These are phyloP conservation scores for Pachyuromys duprasi DNA, from an alignment of 2,797 vertebrate species.

Conservation along the genomic window DNA sequence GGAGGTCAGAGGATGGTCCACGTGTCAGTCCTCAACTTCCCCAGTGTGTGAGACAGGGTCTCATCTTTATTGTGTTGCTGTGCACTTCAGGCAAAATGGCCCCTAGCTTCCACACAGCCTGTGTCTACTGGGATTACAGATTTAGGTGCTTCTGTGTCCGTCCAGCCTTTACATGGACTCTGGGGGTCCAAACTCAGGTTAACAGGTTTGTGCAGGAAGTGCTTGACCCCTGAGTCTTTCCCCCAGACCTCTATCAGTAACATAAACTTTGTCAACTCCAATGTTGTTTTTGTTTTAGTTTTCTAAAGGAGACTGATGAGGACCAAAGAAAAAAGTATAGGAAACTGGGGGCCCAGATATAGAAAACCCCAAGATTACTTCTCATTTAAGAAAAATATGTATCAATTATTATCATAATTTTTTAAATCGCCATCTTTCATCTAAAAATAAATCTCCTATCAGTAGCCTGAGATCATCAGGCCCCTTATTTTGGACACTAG, in stretches of 20 bases:
- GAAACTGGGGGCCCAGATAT: background rate
- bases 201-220: background rate
- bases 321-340: background rate
- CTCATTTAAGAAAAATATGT: background rate
- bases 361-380: background rate
- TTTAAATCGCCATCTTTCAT: background rate
- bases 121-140: background rate
- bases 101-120: background rate
- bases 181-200: background rate
- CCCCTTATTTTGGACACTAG: background rate
- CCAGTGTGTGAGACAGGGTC: background rate
- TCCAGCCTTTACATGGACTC: background rate
- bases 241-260: background rate
- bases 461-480: background rate
- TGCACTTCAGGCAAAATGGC: background rate
- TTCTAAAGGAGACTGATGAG: background rate
- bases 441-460: background rate
- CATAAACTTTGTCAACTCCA: background rate
- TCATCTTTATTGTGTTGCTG: background rate
- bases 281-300: background rate
- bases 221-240: background rate
- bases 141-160: background rate
- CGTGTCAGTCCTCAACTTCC: too few relatives aligned
- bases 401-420: background rate
- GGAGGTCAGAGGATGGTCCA: background rate